These are phyloP conservation scores for Apodemia duryi DNA, from an alignment of 2,888 invertebrate genomes.

Conservation along the genomic window DNA sequence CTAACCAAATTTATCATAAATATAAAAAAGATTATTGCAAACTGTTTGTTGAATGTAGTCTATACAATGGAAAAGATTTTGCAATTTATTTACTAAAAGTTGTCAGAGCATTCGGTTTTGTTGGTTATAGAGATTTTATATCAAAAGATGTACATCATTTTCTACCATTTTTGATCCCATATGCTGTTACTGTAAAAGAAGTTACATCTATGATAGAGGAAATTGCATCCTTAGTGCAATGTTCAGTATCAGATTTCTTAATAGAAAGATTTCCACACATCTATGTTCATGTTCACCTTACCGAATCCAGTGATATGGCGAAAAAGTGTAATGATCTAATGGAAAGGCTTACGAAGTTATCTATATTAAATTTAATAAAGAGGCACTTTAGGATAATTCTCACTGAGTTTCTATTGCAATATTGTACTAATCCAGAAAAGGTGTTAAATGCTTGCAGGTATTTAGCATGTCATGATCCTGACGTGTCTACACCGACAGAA, in stretches of 20 bases:
- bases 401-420: constrained; percentile 82
- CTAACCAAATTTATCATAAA: constrained; percentile 80
- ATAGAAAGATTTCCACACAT: constrained; percentile 83
- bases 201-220: constrained; percentile 82
- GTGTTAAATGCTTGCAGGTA: constrained; percentile 80
- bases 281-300: constrained; percentile 84
- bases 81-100: constrained; percentile 80
- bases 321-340: constrained; percentile 82
- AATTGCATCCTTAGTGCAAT: constrained; percentile 78
- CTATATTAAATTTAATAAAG: constrained; percentile 79
- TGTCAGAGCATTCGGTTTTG: constrained; percentile 83
- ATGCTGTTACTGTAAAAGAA: constrained; percentile 76
- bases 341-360: constrained; percentile 78
- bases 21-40: constrained; percentile 82
- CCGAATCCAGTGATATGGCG: constrained; percentile 77
- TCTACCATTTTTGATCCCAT: constrained; percentile 81
- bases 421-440: constrained; percentile 80
- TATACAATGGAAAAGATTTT: constrained; percentile 77
- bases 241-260: constrained; percentile 80
- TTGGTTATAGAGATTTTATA: constrained; percentile 83
- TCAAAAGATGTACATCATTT: constrained; percentile 84
- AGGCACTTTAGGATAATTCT: constrained; percentile 82
- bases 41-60: constrained; percentile 80
- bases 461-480: constrained; percentile 79
- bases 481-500: constrained; percentile 52